These are phyloP conservation scores for Parambassis ranga DNA, from an alignment of 2,797 vertebrate genomes.

Conservation along the genomic window DNA sequence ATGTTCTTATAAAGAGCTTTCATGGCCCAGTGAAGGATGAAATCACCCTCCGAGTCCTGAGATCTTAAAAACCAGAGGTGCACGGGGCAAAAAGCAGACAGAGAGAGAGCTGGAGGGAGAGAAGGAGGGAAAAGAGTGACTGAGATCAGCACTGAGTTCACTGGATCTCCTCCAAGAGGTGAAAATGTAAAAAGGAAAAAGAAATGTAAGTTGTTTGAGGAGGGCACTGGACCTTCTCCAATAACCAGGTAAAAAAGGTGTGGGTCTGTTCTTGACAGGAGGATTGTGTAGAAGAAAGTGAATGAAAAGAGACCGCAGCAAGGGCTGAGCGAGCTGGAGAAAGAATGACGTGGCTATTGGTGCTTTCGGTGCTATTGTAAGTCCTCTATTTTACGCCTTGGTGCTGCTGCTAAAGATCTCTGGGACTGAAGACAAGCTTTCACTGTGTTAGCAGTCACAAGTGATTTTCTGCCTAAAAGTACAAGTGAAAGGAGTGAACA, in stretches of 20 bases:
- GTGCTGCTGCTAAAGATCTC: slow-evolving; percentile 42
- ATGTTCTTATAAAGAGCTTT: slow-evolving; percentile 81
- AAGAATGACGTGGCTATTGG: slow-evolving; percentile 18
- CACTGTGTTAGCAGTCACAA: slow-evolving; percentile 38
- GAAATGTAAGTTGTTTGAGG: slow-evolving; percentile 43
- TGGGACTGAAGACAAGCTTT: slow-evolving; percentile 25
- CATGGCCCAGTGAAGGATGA: slow-evolving; percentile 82
- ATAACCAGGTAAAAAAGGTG: slow-evolving; percentile 29
- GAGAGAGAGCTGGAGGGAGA: background rate
- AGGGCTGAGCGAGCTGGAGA: background rate
- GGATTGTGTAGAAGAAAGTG: background rate
- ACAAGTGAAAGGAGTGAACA: background rate
- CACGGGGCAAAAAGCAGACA: slow-evolving; percentile 23
- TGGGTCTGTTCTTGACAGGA: slow-evolving; percentile 13
- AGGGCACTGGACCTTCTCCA: slow-evolving; percentile 43
- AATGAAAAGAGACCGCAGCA: slow-evolving; percentile 2
- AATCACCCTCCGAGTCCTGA: slow-evolving; percentile 72
- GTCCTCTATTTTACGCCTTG: slow-evolving; percentile 48
- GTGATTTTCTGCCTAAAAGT: slow-evolving; percentile 38
- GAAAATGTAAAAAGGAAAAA: slow-evolving; percentile 32
- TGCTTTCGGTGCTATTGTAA: slow-evolving; percentile 25
- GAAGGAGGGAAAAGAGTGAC: background rate
- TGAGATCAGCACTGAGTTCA: slow-evolving; percentile 11
- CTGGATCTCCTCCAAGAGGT: slow-evolving; percentile 21
- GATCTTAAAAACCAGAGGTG: slow-evolving; percentile 62